A percentile compares a stretch with the other conserved stretches of the same genome.
phyloP scores from a whole-genome alignment of 1,140 invertebrate genomes.

The Temnothorax nylanderi region DNA sequence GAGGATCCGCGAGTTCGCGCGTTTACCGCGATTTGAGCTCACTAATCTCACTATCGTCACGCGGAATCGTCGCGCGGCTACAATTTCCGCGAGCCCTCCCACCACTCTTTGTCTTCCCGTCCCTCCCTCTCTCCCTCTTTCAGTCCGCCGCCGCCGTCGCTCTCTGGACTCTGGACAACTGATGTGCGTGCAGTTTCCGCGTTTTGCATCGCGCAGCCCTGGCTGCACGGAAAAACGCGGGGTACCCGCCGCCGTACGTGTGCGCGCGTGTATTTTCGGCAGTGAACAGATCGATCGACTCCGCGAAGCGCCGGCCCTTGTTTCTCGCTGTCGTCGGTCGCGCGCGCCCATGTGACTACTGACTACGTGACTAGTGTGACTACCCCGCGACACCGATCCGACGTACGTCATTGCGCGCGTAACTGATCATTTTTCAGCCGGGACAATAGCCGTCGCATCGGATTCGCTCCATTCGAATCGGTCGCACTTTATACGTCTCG shows the following conservation, averaged over 20 bases:
- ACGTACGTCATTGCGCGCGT: constrained; percentile 6
- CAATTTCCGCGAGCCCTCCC: constrained; percentile 46
- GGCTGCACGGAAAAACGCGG: constrained; percentile 5
- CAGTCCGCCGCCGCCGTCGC: background rate
- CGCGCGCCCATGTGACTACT: constrained; percentile 42
- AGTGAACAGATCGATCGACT: constrained; percentile 50
- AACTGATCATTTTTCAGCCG: constrained; percentile 3
- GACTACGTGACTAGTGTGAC: too few relatives aligned
- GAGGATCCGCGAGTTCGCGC: background rate
- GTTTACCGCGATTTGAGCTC: constrained; percentile 9
- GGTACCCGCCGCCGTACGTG: background rate
- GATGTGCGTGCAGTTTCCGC: constrained; percentile 38
- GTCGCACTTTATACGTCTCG: background rate
- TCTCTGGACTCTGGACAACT: constrained; percentile 25
- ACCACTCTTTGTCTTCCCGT: background rate
- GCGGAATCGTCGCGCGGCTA: constrained; percentile 38
- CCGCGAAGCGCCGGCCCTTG: background rate
- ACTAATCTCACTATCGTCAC: background rate
- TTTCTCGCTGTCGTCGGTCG: constrained; percentile 37
- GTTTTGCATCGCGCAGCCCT: constrained; percentile 45
- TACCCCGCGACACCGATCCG: background rate
- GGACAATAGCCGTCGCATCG: constrained; percentile 23
- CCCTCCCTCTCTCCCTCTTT: background rate
- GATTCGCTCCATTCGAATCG: background rate
- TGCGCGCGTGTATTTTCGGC: constrained; percentile 47